phyloP scores from a whole-genome alignment of 2,888 invertebrate genomes.

The Coelogynopora nodosa region DNA sequence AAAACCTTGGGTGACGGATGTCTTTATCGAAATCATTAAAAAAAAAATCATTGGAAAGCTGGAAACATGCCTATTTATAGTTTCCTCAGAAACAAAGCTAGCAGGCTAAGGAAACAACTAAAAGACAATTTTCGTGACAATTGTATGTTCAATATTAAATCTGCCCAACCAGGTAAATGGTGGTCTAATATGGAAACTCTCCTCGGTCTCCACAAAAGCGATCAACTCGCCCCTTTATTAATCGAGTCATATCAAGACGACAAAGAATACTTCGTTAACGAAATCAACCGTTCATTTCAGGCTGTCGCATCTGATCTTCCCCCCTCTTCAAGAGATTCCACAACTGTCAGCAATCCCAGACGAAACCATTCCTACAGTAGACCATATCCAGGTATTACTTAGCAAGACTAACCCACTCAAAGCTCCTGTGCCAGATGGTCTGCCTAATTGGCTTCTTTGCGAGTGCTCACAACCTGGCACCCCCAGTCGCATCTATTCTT shows the following conservation, averaged over 20 bases:
- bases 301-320: neutral
- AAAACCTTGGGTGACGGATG: conserved; percentile 6
- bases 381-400: neutral
- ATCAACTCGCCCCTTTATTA: neutral
- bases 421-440: neutral
- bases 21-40: neutral
- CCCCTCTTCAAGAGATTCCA: neutral
- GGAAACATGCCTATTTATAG: conserved; percentile 17
- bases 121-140: conserved; percentile 18
- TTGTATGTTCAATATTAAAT: neutral
- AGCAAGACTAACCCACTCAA: neutral
- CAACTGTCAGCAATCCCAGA: neutral
- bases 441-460: neutral
- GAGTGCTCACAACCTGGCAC: neutral
- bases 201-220: too few relatives aligned
- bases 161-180: neutral
- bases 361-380: neutral
- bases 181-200: neutral
- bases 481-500: conserved; percentile 6
- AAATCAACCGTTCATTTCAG: neutral
- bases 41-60: neutral
- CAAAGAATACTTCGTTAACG: neutral
- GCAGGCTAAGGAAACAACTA: neutral
- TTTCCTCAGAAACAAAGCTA: too few relatives aligned
- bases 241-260: neutral